Evolutionary conservation across 1,140 invertebrate species (phyloP).

Genomic region (Aphelenchoides avenae): DNA sequence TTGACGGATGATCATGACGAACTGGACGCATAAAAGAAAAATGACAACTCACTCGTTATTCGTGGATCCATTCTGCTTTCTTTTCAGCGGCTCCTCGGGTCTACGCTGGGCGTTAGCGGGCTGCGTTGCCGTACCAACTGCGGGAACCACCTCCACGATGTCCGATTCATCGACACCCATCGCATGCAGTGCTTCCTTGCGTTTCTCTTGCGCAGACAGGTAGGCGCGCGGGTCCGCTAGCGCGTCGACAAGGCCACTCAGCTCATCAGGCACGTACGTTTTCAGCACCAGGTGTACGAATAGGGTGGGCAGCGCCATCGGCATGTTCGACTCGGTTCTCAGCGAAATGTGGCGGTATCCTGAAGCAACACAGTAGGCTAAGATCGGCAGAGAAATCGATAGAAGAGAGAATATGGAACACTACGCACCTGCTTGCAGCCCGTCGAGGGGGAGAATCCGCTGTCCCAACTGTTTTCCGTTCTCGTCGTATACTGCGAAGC

Average conservation of each 20-base stretch:
- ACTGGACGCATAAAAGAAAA: slow-evolving; percentile 13
- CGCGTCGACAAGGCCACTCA: slow-evolving; percentile 95
- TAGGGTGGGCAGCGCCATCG: slow-evolving; percentile 93
- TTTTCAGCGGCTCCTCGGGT: no score
- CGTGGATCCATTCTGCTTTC: slow-evolving; percentile 18
- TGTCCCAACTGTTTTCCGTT: slow-evolving; percentile 93
- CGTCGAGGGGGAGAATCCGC: slow-evolving; percentile 91
- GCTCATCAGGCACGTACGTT: slow-evolving; percentile 98
- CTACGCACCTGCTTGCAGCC: slow-evolving; percentile 80
- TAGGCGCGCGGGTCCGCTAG: slow-evolving; percentile 89
- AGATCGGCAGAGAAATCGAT: neutral
- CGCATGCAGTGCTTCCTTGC: slow-evolving; percentile 77
- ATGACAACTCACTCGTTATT: slow-evolving; percentile 12
- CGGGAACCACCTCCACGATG: slow-evolving; percentile 62
- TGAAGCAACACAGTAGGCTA: slow-evolving; percentile 24
- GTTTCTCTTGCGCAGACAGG: slow-evolving; percentile 65
- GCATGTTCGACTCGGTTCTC: slow-evolving; percentile 95
- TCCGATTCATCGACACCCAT: slow-evolving; percentile 84
- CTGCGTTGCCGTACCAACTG: neutral
- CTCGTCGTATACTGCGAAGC: slow-evolving; percentile 98
- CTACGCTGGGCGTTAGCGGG: no score
- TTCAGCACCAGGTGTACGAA: slow-evolving; percentile 99
- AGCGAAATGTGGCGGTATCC: slow-evolving; percentile 90
- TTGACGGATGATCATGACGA: slow-evolving; percentile 10
- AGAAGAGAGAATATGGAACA: no score